These are phyloP conservation scores for Ploceus nigricollis DNA, from an alignment of 2,113 vertebrate genomes.

Conservation along the genomic window DNA sequence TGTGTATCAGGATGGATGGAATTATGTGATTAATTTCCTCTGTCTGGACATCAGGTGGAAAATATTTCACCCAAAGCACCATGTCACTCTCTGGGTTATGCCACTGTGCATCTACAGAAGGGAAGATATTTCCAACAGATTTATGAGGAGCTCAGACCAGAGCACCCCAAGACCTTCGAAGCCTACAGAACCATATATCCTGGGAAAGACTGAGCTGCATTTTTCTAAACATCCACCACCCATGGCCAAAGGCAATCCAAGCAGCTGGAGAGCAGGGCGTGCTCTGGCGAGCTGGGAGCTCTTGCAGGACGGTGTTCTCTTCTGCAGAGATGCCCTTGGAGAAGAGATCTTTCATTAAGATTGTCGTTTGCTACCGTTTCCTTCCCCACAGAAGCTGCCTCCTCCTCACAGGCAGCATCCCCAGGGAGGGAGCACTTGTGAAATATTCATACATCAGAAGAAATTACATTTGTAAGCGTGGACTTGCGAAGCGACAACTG, in stretches of 20 bases:
- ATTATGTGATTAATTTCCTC: background rate
- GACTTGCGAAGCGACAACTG: background rate
- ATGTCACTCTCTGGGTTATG: background rate
- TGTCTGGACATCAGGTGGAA: fast-evolving
- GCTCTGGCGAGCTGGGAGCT: background rate
- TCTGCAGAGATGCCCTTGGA: background rate
- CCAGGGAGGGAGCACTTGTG: background rate
- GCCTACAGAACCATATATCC: fast-evolving
- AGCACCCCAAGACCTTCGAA: background rate
- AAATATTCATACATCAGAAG: constrained; percentile 47
- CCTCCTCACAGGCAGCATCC: background rate
- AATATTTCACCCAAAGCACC: background rate
- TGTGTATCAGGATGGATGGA: background rate
- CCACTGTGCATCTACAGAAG: background rate
- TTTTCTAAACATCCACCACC: background rate
- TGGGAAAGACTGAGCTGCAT: background rate
- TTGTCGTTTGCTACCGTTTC: background rate
- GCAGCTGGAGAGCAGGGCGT: fast-evolving
- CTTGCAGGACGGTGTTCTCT: background rate
- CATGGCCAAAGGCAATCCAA: background rate
- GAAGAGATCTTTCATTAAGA: constrained; percentile 23
- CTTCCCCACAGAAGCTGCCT: background rate
- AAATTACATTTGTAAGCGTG: background rate
- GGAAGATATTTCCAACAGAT: background rate
- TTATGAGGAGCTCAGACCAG: background rate